Evolutionary conservation across 1,140 invertebrate genomes (phyloP).

Genomic region (Andricus grossulariae): DNA sequence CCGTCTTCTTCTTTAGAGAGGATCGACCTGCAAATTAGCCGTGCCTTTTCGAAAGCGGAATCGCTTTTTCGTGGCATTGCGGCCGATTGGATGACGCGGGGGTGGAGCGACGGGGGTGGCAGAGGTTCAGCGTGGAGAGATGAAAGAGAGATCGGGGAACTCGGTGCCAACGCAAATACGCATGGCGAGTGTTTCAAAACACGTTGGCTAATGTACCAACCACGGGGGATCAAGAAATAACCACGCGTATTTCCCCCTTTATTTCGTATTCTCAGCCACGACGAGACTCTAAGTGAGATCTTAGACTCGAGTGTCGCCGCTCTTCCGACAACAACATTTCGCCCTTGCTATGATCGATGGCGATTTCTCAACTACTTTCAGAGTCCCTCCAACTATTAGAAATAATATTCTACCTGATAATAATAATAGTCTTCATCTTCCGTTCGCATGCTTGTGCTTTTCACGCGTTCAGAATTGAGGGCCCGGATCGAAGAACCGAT

Average conservation of each 20-base stretch:
- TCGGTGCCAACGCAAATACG: conserved; percentile 73
- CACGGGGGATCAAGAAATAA: conserved; percentile 70
- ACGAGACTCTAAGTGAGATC: conserved; percentile 27
- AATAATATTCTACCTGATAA: too few relatives aligned
- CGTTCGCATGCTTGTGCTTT: too few relatives aligned
- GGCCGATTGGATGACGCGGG: conserved; percentile 13
- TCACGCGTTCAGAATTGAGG: too few relatives aligned
- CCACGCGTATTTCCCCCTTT: conserved; percentile 37
- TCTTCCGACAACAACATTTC: conserved; percentile 35
- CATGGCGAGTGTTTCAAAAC: conserved; percentile 73
- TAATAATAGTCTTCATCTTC: too few relatives aligned
- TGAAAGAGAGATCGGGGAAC: conserved; percentile 66
- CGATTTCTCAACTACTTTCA: background rate
- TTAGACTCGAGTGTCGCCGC: background rate
- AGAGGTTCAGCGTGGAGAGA: conserved; percentile 54
- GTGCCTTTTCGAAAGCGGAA: conserved; percentile 43
- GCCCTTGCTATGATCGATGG: background rate
- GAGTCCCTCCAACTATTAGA: too few relatives aligned
- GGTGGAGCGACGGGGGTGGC: conserved; percentile 35
- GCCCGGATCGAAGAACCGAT: too few relatives aligned
- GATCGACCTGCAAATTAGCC: conserved; percentile 58
- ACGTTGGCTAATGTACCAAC: conserved; percentile 72
- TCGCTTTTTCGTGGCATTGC: conserved; percentile 48
- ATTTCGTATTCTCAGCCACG: conserved; percentile 39
- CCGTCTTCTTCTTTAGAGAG: conserved; percentile 35